phyloP scores from a whole-genome alignment of 2,797 vertebrate genomes.

The Leptoclinus maculatus region DNA sequence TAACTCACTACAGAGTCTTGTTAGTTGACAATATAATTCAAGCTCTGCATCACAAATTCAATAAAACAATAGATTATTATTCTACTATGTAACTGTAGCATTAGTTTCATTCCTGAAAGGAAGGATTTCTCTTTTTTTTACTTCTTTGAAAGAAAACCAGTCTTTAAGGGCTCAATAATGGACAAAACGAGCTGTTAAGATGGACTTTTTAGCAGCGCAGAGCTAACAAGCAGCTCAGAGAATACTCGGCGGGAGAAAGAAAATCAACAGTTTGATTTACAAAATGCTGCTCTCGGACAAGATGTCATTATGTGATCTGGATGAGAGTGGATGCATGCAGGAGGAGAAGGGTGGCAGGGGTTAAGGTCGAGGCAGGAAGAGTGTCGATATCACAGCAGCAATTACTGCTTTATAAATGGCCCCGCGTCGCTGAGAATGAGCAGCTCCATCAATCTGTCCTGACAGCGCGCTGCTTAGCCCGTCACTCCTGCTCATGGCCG shows the following conservation, averaged over 20 bases:
- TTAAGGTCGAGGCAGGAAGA: conserved; percentile 88
- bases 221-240: conserved; percentile 54
- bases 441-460: conserved; percentile 87
- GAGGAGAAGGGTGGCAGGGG: conserved; percentile 77
- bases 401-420: conserved; percentile 91
- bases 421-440: conserved; percentile 87
- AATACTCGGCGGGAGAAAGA: conserved; percentile 25
- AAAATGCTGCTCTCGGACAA: conserved; percentile 44
- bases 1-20: too few species aligned
- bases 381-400: conserved; percentile 90
- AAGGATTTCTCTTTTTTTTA: background rate
- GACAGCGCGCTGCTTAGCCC: conserved; percentile 86
- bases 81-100: background rate
- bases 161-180: conserved; percentile 12
- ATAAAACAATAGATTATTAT: background rate
- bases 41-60: background rate
- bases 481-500: conserved; percentile 86
- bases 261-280: conserved; percentile 65
- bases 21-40: background rate
- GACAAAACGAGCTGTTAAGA: conserved; percentile 1
- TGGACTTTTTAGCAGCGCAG: background rate
- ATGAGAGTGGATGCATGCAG: conserved; percentile 36
- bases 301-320: conserved; percentile 46
- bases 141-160: background rate
- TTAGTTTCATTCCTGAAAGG: background rate